A percentile compares a stretch with the other conserved stretches of the same genome.
These are phyloP conservation scores for Sylvia atricapilla DNA, from an alignment of 2,113 vertebrate species.

Conservation along the genomic window DNA sequence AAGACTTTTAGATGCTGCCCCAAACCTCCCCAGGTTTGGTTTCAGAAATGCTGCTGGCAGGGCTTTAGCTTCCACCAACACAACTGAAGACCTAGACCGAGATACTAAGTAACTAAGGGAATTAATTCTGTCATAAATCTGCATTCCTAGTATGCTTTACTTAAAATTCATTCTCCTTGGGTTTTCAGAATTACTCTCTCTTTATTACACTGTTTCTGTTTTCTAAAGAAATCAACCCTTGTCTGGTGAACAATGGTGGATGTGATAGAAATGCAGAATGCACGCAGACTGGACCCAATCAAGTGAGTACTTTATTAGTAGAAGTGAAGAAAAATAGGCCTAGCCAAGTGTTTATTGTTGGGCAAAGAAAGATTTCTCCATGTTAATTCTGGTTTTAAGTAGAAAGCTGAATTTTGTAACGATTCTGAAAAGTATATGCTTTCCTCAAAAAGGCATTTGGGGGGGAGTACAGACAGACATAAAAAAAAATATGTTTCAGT, in stretches of 20 bases:
- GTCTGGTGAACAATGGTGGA: constrained; percentile 79
- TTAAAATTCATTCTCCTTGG: background rate
- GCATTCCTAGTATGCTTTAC: background rate
- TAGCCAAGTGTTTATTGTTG: background rate
- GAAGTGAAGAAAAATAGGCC: background rate
- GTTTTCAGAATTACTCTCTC: background rate
- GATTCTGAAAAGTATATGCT: background rate
- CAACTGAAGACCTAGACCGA: background rate
- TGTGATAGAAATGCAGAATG: constrained; percentile 87
- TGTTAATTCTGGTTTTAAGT: background rate
- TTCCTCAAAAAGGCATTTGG: background rate
- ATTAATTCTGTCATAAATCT: background rate
- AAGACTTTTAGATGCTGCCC: background rate
- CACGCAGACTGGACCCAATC: constrained; percentile 87
- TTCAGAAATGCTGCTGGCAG: background rate
- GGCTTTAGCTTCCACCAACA: background rate
- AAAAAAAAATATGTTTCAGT: background rate
- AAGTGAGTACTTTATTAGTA: constrained; percentile 71
- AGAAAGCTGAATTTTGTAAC: background rate
- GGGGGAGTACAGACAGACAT: background rate
- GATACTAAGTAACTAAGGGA: background rate
- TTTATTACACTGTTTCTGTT: background rate
- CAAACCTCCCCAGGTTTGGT: background rate
- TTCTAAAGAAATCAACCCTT: constrained; percentile 89
- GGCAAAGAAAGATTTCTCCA: background rate